Evolutionary conservation across 2,113 vertebrate genomes (phyloP).

Genomic region (Platysternon megacephalum): DNA sequence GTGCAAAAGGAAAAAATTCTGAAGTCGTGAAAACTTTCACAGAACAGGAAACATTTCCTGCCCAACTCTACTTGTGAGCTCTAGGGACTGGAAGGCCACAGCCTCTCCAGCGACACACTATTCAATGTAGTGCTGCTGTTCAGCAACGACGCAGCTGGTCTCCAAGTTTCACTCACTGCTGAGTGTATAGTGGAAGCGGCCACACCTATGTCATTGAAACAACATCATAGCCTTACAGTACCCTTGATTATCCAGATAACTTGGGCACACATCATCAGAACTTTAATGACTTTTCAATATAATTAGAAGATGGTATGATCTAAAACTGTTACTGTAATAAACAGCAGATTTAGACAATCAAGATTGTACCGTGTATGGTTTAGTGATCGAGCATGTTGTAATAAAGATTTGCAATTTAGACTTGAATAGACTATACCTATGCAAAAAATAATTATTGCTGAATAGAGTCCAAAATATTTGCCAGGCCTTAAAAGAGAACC

Average conservation of each 20-base stretch:
- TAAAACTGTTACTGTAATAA: too few relatives aligned
- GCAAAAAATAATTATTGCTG: too few relatives aligned
- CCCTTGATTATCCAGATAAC: background rate
- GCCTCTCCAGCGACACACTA: background rate
- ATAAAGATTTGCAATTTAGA: background rate
- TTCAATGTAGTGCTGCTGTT: background rate
- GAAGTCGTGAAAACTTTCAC: too few relatives aligned
- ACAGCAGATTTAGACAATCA: too few relatives aligned
- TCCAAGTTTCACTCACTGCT: background rate
- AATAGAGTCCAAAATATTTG: background rate
- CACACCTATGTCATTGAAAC: background rate
- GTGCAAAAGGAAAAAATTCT: too few relatives aligned
- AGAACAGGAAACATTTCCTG: too few relatives aligned
- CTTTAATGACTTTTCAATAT: background rate
- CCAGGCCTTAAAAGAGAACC: background rate
- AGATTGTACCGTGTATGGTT: too few relatives aligned
- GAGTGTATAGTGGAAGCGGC: background rate
- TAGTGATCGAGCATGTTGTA: too few relatives aligned
- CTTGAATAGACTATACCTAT: background rate
- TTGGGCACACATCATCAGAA: background rate
- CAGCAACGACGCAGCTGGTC: background rate
- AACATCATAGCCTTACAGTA: background rate
- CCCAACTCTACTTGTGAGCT: fast-evolving
- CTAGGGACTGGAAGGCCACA: background rate
- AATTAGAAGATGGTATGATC: background rate